phyloP scores from a whole-genome alignment of 1,140 invertebrate species.

The Megalopta genalis region DNA sequence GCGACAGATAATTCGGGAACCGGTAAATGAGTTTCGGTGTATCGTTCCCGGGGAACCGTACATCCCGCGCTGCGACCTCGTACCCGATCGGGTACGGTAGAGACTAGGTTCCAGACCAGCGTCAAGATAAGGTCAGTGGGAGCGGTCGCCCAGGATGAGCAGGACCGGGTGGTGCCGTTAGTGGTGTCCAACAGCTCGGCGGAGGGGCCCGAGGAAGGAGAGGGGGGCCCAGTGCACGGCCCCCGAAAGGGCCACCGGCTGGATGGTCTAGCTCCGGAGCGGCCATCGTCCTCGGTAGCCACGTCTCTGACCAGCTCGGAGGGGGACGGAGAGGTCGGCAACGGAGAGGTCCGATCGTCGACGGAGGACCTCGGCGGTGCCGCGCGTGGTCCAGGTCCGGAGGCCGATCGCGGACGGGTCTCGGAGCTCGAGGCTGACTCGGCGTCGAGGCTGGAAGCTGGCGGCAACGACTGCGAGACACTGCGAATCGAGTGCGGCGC shows the following conservation, averaged over 20 bases:
- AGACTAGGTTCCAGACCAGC: slow-evolving; percentile 65
- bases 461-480: slow-evolving; percentile 4
- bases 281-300: slow-evolving; percentile 39
- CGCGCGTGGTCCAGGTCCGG: slow-evolving; percentile 21
- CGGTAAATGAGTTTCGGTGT: slow-evolving; percentile 51
- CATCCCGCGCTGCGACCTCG: slow-evolving; percentile 25
- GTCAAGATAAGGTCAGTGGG: slow-evolving; percentile 74
- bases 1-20: not conserved
- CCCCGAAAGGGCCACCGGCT: slow-evolving; percentile 68
- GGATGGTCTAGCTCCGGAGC: slow-evolving; percentile 62
- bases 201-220: slow-evolving; percentile 48
- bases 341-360: slow-evolving; percentile 16
- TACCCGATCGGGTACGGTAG: slow-evolving; percentile 67
- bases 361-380: slow-evolving; percentile 22
- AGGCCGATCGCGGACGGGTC: slow-evolving; percentile 31
- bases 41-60: slow-evolving; percentile 15
- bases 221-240: slow-evolving; percentile 68
- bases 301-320: not conserved
- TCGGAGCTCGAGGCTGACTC: slow-evolving; percentile 9
- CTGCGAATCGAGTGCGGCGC: slow-evolving; percentile 28
- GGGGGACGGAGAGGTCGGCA: not conserved
- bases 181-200: slow-evolving; percentile 67
- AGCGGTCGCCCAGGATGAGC: slow-evolving; percentile 67
- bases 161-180: slow-evolving; percentile 71
- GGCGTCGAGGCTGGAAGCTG: not conserved